Evolutionary conservation across 1,140 invertebrate species (phyloP), one percentile per base, ranked within the genome.

Genomic region (Maconellicoccus hirsutus): DNA sequence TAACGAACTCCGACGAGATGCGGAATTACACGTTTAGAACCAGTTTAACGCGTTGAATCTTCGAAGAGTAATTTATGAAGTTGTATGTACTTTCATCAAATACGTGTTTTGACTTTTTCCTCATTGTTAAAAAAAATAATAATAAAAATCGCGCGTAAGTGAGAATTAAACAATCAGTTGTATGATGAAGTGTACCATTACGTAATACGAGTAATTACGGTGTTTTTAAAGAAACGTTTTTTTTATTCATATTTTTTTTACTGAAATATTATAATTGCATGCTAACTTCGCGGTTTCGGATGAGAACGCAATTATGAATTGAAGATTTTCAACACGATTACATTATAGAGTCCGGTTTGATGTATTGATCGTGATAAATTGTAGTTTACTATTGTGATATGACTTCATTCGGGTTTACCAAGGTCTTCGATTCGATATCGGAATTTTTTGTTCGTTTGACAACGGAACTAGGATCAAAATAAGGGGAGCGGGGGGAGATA

Each of bases 31-130:
- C 42, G 42, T 52, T 52, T 52, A 52, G 16, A 52, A 52, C 42
- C 42, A 8, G 42, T 52, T 52, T 52, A 52, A 52, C 42, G 16
- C 42, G 42, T 52, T 52, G n/a, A 16, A 52, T 52, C 42, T 52
- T 52, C 42, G n/a, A 52, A 52, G 6, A 52, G n/a, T 52, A 52
- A 52, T 52, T 52, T 16, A 52, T 16, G 4, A 52, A 52, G 42
- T 14, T 16, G 42, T 3, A 19, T 16, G n/a, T 19, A 52, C 42
- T 52, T 52, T 52, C 42, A 52, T 52, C 42, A 19, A 52, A 52
- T 52, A 52, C 42, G 42, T 52, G 42, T 52, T 52, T 52, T 33
- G 29, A 52, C 42, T 52, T 52, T 52, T 52, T 52, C 42, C 42
- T 52, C n/a, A 52, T 52, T 52, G 42, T 52, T 52, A 3, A 52